Evolutionary conservation across 92 coral and sea anemone genomes (phyloP), one percentile per base, ranked within the genome.

Genomic region (Porites lobata): DNA sequence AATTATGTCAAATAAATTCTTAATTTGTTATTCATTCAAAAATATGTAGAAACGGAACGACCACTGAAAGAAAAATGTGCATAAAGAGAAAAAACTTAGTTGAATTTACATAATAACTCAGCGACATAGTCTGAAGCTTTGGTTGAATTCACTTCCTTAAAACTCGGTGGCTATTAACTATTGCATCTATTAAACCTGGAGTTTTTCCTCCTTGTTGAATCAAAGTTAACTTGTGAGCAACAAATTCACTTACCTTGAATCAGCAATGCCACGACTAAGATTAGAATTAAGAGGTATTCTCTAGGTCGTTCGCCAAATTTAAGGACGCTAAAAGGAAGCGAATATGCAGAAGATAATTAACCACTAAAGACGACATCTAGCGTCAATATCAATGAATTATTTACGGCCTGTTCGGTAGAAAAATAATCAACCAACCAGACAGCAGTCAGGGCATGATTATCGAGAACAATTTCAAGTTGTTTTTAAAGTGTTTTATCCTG

Each of bases 381-480:
- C 69, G 69, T 69, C 86, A 70, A 15, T 69, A 50, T 1, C 19
- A 24, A 70, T 82, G 43, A 82, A 82, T 70, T 26, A 82, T 82
- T 82, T 18, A 82, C 69, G 38, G 19, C 54, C 26, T 61, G 58
- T 47, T 20, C 26, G 50, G 21, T 38, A 8, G 59, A 1, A n/a
- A 8, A 7, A n/a, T 50, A 68, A 51, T 22, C 56, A 43, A n/a
- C 20, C 50, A 64, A 6, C 47, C 65, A 43, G 65, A 79, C 71
- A 65, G 73, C 20, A 50, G 7, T 50, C 43, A 65, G 1, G 61
- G 1, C 15, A 38, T 38, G 47, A 38, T 4, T 38, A 38, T 38
- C 47, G 47, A 2, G 22, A 9, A 50, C n/a, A 63, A 21, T 38
- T 47, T 38, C 14, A 58, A 58, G 17, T 17, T 11, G 13, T 17